Evolutionary conservation across 2,888 invertebrate genomes (phyloP).

Genomic region (Diarsia rubi): DNA sequence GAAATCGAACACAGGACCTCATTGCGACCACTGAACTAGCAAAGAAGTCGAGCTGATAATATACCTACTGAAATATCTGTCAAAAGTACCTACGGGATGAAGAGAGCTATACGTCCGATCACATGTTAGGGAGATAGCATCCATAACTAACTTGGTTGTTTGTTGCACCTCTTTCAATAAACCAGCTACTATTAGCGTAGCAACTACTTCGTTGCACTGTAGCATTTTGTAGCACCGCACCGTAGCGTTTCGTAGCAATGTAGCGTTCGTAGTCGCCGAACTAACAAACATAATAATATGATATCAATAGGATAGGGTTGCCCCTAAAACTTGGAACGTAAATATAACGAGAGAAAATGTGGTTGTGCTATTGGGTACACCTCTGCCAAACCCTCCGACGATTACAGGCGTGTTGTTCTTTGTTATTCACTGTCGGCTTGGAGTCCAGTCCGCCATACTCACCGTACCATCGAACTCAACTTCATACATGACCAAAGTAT

Average conservation of each 20-base stretch:
- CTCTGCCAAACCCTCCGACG: no score
- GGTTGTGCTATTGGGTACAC: no score
- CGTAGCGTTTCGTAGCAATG: not conserved
- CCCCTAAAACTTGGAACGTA: no score
- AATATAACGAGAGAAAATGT: no score
- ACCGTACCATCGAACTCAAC: no score
- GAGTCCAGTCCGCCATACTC: no score
- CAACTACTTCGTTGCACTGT: constrained; percentile 51
- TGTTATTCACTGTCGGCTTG: no score
- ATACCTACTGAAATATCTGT: not conserved
- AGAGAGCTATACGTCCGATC: not conserved
- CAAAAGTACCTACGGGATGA: not conserved
- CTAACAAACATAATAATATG: constrained; percentile 38
- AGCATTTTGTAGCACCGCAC: constrained; percentile 50
- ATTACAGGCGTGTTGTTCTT: no score
- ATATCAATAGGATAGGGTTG: no score
- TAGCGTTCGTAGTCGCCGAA: constrained; percentile 43
- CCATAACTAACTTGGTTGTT: not conserved
- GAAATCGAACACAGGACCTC: no score
- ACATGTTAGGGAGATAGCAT: not conserved
- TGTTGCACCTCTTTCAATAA: not conserved
- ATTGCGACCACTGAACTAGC: no score
- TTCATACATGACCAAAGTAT: not conserved
- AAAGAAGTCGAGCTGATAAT: no score
- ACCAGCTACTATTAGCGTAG: constrained; percentile 44